Percentiles rank a stretch among this genome's conserved stretches.
phyloP scores from a whole-genome alignment of 2,113 vertebrate species.

The Lycocorax pyrrhopterus region DNA sequence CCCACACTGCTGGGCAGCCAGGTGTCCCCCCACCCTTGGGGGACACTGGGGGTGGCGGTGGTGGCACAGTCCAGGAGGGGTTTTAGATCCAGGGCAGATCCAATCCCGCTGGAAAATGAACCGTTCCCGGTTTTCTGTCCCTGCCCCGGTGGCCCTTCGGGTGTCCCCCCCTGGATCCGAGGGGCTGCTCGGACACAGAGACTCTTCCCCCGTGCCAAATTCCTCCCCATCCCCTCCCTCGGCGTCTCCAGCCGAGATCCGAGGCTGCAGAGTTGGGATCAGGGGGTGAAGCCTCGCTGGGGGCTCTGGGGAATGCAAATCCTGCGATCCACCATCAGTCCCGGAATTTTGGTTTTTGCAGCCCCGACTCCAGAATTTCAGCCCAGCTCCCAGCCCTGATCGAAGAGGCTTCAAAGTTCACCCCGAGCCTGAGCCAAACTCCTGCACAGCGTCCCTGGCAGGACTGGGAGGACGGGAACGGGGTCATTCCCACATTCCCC shows the following conservation, averaged over 20 bases:
- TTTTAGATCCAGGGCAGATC: neutral
- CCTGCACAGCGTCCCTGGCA: neutral
- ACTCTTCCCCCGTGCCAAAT: neutral
- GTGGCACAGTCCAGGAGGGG: neutral
- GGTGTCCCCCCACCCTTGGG: neutral
- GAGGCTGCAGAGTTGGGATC: neutral
- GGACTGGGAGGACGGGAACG: rapidly evolving
- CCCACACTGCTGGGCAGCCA: neutral
- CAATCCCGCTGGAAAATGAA: rapidly evolving
- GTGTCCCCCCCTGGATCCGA: neutral
- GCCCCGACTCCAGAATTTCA: neutral
- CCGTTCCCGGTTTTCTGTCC: neutral
- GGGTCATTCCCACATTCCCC: neutral
- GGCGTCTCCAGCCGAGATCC: neutral
- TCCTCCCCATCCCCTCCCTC: neutral
- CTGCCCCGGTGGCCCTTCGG: neutral
- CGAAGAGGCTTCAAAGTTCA: neutral
- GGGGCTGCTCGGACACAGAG: neutral
- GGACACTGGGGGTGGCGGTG: neutral
- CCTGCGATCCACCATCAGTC: rapidly evolving
- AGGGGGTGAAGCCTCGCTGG: neutral
- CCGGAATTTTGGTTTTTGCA: neutral
- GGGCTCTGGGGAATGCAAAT: neutral
- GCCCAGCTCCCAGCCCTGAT: neutral
- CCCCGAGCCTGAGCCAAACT: rapidly evolving